Evolutionary conservation across 2,113 vertebrate genomes (phyloP), one percentile per base, ranked within the genome.

Genomic region (Cephalophus harveyi): DNA sequence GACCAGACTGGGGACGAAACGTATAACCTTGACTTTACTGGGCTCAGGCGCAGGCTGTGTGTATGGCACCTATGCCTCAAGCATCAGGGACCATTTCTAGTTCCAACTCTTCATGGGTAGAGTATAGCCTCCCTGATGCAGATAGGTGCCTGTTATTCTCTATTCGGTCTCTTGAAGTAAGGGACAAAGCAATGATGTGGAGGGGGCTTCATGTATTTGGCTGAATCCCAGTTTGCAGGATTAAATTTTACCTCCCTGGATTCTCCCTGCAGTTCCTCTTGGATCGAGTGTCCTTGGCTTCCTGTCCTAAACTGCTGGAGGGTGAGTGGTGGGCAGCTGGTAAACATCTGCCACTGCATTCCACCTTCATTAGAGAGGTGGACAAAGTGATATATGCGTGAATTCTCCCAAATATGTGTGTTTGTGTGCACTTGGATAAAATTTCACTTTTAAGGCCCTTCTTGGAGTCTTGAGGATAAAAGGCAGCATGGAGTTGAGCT

Each of bases 351-450:
- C 95, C 91, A 62, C 88, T 10, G 46, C 97, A 98, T 98, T 98
- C 97, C 97, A 89, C 97, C 97, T 96, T 97, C 96, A 94, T 97
- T 95, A 96, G 94, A 89, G 96, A 97, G 96, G 95, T 98, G 84
- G 83, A 93, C 92, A 79, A 95, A 97, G 84, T 97, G 96, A 98
- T 97, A 82, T 82, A 97, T 97, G 97, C 95, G 97, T 96, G 97
- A 96, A 96, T 97, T 94, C 89, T 88, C 43, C 89, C 48, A 84
- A 95, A 64, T 50, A 40, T 55, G 60, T 96, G 95, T 88, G 93
- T 93, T 16, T 97, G 40, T 97, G 96, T 85, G 87, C 97, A 82
- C 93, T 98, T 98, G 98, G 98, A 92, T 98, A 98, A 98, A 98
- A 84, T 98, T 97, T 98, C 95, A 89, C 94, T 94, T 90, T 87